Evolutionary conservation across 2,113 vertebrate genomes (phyloP).

Genomic region (Boleophthalmus pectinirostris): DNA sequence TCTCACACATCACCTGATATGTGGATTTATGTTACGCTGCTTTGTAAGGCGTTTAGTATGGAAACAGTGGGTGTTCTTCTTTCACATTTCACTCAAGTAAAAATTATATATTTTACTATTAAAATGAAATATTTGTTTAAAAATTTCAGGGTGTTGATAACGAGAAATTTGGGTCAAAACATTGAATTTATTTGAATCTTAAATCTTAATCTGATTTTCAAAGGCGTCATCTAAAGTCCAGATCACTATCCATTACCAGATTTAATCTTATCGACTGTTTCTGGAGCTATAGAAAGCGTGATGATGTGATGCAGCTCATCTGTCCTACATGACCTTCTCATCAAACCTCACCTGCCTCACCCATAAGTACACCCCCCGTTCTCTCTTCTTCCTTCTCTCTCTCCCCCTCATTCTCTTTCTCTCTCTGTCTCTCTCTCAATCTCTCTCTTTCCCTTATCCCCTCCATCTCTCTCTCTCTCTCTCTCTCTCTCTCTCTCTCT

Average conservation of each 20-base stretch:
- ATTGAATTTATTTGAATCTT: neutral
- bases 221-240: neutral
- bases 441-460: no score
- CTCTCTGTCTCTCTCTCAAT: neutral
- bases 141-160: neutral
- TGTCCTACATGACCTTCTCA: constrained; percentile 72
- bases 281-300: constrained; percentile 40
- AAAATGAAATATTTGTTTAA: neutral
- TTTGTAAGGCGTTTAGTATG: constrained; percentile 21
- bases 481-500: no score
- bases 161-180: constrained; percentile 36
- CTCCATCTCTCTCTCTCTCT: neutral
- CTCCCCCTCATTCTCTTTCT: neutral
- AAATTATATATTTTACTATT: neutral
- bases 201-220: constrained; percentile 2
- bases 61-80: constrained; percentile 28
- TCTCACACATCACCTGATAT: constrained; percentile 23
- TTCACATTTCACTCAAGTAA: neutral
- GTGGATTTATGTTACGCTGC: constrained; percentile 48
- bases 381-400: no score
- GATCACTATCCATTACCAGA: constrained; percentile 12
- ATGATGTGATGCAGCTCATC: constrained; percentile 28
- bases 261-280: constrained; percentile 45
- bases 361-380: neutral
- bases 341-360: constrained; percentile 47